These are phyloP conservation scores for Fringilla coelebs DNA, from an alignment of 2,797 vertebrate species.

Conservation along the genomic window DNA sequence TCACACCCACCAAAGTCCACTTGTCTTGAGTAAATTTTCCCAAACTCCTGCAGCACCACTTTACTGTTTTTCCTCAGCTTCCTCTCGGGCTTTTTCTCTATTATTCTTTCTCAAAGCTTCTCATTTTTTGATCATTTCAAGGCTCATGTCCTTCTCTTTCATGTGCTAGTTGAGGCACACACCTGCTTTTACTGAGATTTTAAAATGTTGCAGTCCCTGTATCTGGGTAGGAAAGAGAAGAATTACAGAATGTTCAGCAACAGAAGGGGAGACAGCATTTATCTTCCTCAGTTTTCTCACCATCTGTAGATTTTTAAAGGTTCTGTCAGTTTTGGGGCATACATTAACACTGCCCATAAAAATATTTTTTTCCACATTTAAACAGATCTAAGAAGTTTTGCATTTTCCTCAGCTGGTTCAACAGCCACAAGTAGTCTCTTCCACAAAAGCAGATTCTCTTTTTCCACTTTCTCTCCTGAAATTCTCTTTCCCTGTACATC, in stretches of 20 bases:
- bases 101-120: not conserved
- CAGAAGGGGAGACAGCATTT: not conserved
- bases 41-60: not conserved
- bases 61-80: not conserved
- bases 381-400: not conserved
- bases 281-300: not conserved
- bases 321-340: not conserved
- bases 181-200: not conserved
- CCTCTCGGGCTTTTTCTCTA: not conserved
- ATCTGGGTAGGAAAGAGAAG: not conserved
- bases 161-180: not conserved
- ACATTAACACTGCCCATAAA: not conserved
- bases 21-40: not conserved
- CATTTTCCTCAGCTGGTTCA: not conserved
- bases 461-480: not conserved
- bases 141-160: rapidly evolving
- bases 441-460: not conserved
- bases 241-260: not conserved
- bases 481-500: not conserved
- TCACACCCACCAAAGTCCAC: not conserved
- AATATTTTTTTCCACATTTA: not conserved
- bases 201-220: not conserved
- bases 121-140: not conserved
- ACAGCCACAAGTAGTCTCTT: not conserved
- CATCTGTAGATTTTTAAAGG: not conserved